Base-by-base conservation (phyloP, 1,140 invertebrate genomes). In the Drosophila persimilis region DNA sequence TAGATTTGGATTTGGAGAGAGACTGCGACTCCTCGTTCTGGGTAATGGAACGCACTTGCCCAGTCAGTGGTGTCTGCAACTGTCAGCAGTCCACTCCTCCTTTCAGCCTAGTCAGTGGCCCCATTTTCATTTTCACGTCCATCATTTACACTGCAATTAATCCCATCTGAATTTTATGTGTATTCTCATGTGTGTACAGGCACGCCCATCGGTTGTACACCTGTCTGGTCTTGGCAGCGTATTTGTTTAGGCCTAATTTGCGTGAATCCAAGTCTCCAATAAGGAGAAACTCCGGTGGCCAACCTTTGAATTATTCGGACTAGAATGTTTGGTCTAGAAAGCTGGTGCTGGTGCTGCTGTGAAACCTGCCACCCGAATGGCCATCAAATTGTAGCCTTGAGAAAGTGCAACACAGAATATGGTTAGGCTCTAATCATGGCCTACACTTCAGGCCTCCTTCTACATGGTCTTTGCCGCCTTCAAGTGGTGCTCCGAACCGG, bases 381-480 rank as follows among this genome's bases (percentile, higher is more conserved):
- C 71, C 53, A 29, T 54, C 20, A 70, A 74, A 73, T 75, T 63
- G 60, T 26, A 70, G 77, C 59, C 76, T 76, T 72, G 77, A 73
- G 77, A 80, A 80, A 74, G 71, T 74, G 71, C 61, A 22, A 46
- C n/a, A 15, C 24, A 26, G 61, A 11, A 35, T 58, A 35, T 62
- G 64, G 53, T 39, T 50, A 29, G 20, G 56, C 66, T 73, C 29
- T 60, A 78, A 60, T 54, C 24, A 71, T 55, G 35, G 59, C 48
- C 47, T 58, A 15, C 46, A 74, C 72, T 54, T 26, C 22, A 44
- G 35, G 35, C 35, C 35, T 65, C 54, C 56, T 45, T 57, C 39
- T 5, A 26, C 24, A 26, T 26, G 24, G 4, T 26, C 24, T 26
- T 4, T 26, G 24, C 24, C 24, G 24, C 24, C 24, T 26, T 26